A percentile compares a stretch with the other conserved stretches of the same genome.
Conservation (phyloP, 2,888 invertebrate species). For the Hololepta plana region DNA sequence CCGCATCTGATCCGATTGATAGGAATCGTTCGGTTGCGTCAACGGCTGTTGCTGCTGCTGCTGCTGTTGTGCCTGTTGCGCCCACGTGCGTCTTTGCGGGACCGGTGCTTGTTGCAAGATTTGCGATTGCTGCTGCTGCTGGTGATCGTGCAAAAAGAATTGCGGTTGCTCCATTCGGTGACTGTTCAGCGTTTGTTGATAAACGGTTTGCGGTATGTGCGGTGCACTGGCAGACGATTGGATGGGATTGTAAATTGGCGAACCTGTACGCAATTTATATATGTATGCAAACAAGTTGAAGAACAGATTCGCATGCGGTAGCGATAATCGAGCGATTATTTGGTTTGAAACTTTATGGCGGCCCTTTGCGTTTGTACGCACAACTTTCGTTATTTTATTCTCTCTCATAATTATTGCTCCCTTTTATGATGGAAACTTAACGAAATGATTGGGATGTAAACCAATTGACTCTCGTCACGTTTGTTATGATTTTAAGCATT, state of each 20-base stretch:
- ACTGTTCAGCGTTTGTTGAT: conserved; percentile 24
- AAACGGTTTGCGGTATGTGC: conserved; percentile 34
- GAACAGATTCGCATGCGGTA: too few species aligned
- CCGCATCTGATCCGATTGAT: conserved; percentile 20
- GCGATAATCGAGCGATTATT: too few species aligned
- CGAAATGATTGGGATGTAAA: too few species aligned
- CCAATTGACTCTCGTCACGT: too few species aligned
- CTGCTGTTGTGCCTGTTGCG: conserved; percentile 30
- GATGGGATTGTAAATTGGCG: conserved; percentile 16
- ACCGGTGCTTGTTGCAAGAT: conserved; percentile 29
- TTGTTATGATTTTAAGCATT: too few species aligned
- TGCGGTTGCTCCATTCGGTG: conserved; percentile 26
- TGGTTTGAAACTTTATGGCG: too few species aligned
- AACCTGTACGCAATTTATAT: too few species aligned
- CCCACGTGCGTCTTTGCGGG: conserved; percentile 49
- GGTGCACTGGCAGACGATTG: conserved; percentile 27
- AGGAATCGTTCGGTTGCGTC: conserved; percentile 12
- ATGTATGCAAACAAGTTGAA: too few species aligned
- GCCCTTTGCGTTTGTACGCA: too few species aligned
- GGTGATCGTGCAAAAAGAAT: conserved; percentile 65
- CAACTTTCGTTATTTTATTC: too few species aligned
- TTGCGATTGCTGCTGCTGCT: conserved; percentile 28
- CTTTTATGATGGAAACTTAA: too few species aligned
- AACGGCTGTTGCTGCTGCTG: conserved; percentile 22
- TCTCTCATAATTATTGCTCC: too few species aligned